Evolutionary conservation across 2,888 invertebrate genomes (phyloP), one percentile per base, ranked within the genome.

Genomic region (Athalia cordata): DNA sequence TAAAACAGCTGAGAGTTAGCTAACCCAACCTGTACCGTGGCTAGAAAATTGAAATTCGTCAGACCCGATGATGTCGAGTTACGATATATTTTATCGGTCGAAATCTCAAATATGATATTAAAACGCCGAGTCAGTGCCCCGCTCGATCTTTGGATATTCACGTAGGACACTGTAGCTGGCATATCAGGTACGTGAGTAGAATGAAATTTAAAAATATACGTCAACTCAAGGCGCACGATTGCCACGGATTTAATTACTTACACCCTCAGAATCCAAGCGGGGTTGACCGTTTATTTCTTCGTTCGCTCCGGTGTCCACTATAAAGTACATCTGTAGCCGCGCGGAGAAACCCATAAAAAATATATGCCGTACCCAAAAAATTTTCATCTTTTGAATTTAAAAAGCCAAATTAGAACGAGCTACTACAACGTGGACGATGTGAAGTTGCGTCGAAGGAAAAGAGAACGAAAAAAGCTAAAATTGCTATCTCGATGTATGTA

Each of bases 271-370:
- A n/a, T 55, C 4, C 55, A n/a, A n/a, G 55, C 9, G 55, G 55
- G 9, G 55, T 55, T 29, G 29, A 29, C 29, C 29, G 29, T 59
- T 59, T 59, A 59, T 11, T 15, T 70, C 29, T 29, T 43, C 49
- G 5, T 45, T 47, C 7, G 49, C 11, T 9, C 55, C 4, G 55
- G 55, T n/a, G 11, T 55, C 55, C 11, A 15, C 47, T 59, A 43
- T 72, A 72, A 72, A 72, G 52, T 72, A 72, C 72, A 72, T 72
- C 72, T 72, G 29, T 2, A 29, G 72, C 72, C 72, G 57, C 72
- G 59, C 45, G 72, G 52, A 29, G 59, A 45, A 45, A 59, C 47
- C 59, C 57, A 72, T 72, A 59, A 65, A 65, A 72, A 72, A 15
- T 72, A 5, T 59, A 13, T 57, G 47, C 72, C 72, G 9, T 5